phyloP scores from a whole-genome alignment of 1,140 invertebrate genomes.

The Littorina saxatilis region DNA sequence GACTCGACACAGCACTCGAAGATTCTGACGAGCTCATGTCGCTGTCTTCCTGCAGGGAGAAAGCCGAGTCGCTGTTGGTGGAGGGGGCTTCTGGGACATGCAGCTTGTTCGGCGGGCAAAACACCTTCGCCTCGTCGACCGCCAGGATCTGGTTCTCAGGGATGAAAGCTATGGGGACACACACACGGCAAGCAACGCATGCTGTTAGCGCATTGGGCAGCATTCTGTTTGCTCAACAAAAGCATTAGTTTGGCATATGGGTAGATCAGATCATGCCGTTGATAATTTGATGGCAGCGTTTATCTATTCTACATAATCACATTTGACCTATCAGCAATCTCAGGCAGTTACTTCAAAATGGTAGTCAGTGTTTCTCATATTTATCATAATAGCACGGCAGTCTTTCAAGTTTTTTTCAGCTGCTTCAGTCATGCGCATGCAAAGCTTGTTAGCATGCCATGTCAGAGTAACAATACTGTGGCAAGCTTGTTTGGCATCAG shows the following conservation, averaged over 20 bases:
- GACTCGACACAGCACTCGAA: constrained; percentile 62
- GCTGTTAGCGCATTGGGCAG: not conserved
- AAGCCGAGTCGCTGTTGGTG: constrained; percentile 70
- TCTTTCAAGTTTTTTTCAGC: no score
- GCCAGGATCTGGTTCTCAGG: constrained; percentile 73
- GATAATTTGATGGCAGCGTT: not conserved
- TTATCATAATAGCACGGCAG: no score
- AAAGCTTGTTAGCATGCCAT: no score
- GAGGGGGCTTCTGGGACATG: constrained; percentile 81
- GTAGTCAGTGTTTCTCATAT: no score
- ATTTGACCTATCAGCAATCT: no score
- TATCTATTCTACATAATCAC: constrained; percentile 3
- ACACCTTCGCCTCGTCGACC: constrained; percentile 86
- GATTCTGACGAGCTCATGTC: constrained; percentile 68
- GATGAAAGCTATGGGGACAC: constrained; percentile 58
- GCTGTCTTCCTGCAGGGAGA: constrained; percentile 70
- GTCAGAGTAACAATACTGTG: no score
- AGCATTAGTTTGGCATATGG: not conserved
- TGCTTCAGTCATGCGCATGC: no score
- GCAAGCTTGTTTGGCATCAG: no score
- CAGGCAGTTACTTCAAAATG: no score
- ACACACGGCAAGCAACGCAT: constrained; percentile 59
- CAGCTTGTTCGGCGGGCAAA: constrained; percentile 84
- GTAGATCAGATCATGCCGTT: not conserved
- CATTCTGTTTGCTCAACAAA: not conserved